Percentiles rank a stretch among this genome's conserved stretches.
These are phyloP conservation scores for Xiphophorus maculatus DNA, from an alignment of 2,113 vertebrate species.

Conservation along the genomic window DNA sequence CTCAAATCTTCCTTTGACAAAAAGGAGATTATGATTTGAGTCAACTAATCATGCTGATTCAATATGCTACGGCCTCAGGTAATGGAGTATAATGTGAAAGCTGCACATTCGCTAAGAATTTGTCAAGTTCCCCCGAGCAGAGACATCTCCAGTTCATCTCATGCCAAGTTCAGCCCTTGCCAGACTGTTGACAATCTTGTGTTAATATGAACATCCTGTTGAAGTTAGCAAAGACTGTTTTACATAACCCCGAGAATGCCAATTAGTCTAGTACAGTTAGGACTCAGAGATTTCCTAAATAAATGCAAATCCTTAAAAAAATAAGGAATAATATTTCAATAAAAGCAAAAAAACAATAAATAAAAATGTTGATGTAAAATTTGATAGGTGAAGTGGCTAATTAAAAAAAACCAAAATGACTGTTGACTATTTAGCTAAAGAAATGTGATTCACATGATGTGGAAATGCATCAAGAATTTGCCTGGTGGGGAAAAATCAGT, in stretches of 20 bases:
- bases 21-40: conserved; percentile 32
- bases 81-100: conserved; percentile 16
- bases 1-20: conserved; percentile 29
- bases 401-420: too few relatives aligned
- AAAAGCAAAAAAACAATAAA: background rate
- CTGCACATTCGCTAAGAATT: conserved; percentile 34
- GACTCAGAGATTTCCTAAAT: conserved; percentile 26
- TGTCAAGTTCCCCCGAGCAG: conserved; percentile 16
- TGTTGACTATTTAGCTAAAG: too few relatives aligned
- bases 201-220: conserved; percentile 56
- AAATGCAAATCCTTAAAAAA: conserved; percentile 8
- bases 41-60: conserved; percentile 41
- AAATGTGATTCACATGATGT: too few relatives aligned
- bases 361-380: background rate
- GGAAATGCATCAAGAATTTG: too few relatives aligned
- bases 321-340: background rate
- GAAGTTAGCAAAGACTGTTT: conserved; percentile 53
- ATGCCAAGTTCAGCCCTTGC: conserved; percentile 36
- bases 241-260: conserved; percentile 56
- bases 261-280: conserved; percentile 48
- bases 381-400: background rate
- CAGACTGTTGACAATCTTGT: conserved; percentile 35
- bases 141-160: conserved; percentile 42
- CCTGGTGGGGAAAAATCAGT: too few relatives aligned
- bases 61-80: conserved; percentile 15